A percentile compares a stretch with the other conserved stretches of the same genome.
These are phyloP conservation scores for Cyrtodaria siliqua DNA, from an alignment of 2,888 invertebrate genomes.

Conservation along the genomic window DNA sequence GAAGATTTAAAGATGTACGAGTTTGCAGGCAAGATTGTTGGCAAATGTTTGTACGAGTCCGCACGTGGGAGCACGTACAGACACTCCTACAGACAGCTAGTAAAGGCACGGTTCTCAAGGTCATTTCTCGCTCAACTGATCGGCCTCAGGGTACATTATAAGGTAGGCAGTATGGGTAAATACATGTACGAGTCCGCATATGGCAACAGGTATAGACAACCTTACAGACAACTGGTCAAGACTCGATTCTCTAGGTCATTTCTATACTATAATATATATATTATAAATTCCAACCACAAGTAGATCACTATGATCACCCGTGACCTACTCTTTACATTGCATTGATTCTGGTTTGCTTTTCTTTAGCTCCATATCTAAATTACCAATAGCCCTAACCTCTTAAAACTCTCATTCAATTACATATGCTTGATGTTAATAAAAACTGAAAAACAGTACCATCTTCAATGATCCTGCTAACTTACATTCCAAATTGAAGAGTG, in stretches of 20 bases:
- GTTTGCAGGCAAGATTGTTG: slow-evolving; percentile 96
- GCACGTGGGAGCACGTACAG: slow-evolving; percentile 95
- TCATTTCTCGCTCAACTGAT: slow-evolving; percentile 98
- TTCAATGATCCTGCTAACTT: too few species aligned
- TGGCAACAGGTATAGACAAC: slow-evolving; percentile 94
- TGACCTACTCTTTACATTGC: too few species aligned
- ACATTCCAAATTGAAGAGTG: too few species aligned
- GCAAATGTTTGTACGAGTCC: slow-evolving; percentile 97
- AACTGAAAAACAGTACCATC: too few species aligned
- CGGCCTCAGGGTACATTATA: slow-evolving; percentile 96
- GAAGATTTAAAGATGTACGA: slow-evolving; percentile 95
- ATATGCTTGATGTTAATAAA: too few species aligned
- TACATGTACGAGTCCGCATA: slow-evolving; percentile 97
- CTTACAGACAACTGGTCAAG: slow-evolving; percentile 92
- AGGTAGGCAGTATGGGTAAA: slow-evolving; percentile 96
- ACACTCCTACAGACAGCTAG: slow-evolving; percentile 92
- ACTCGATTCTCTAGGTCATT: slow-evolving; percentile 96
- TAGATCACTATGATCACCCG: too few species aligned
- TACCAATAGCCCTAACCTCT: too few species aligned
- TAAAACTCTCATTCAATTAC: too few species aligned
- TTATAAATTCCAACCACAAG: too few species aligned
- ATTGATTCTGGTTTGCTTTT: too few species aligned
- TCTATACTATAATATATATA: too few species aligned
- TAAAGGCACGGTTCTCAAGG: slow-evolving; percentile 95
- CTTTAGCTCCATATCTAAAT: too few species aligned